Conservation (phyloP, 2,888 invertebrate species). For the Merodon equestris region DNA sequence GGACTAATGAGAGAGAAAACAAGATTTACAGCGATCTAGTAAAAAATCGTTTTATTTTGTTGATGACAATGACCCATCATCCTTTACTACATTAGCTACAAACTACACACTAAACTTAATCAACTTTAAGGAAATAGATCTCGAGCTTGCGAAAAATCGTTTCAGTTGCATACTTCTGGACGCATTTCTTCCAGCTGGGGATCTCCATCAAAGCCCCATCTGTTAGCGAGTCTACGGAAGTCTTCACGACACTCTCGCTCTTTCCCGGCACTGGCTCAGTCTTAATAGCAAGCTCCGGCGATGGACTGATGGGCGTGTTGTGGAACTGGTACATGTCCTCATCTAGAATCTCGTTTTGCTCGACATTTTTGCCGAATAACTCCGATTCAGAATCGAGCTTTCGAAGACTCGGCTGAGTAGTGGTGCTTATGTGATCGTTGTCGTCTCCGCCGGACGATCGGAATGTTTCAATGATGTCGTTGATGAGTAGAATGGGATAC, state of each 20-base stretch:
- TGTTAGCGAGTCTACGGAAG: neutral
- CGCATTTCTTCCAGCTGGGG: conserved; percentile 69
- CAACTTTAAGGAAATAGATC: conserved; percentile 66
- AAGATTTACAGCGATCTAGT: too few relatives aligned
- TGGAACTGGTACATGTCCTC: conserved; percentile 59
- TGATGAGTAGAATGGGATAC: conserved; percentile 69
- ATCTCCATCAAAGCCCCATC: neutral
- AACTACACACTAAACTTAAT: too few relatives aligned
- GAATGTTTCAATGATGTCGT: conserved; percentile 66
- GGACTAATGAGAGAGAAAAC: too few relatives aligned
- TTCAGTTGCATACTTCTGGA: conserved; percentile 70
- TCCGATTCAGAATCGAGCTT: conserved; percentile 18
- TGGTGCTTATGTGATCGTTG: too few relatives aligned
- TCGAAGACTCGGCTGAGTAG: neutral
- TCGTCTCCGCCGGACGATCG: conserved; percentile 10
- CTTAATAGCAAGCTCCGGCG: conserved; percentile 33
- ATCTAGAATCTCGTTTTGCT: conserved; percentile 71
- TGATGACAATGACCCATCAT: too few relatives aligned
- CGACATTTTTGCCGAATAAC: conserved; percentile 61
- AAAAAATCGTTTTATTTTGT: too few relatives aligned
- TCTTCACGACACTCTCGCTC: neutral
- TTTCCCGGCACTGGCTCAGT: neutral
- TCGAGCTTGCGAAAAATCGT: conserved; percentile 70
- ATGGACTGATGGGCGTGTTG: conserved; percentile 37
- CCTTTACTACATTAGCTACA: too few relatives aligned